Evolutionary conservation across 2,888 invertebrate species (phyloP), one percentile per base, ranked within the genome.

Genomic region (Diplazon laetatorius): DNA sequence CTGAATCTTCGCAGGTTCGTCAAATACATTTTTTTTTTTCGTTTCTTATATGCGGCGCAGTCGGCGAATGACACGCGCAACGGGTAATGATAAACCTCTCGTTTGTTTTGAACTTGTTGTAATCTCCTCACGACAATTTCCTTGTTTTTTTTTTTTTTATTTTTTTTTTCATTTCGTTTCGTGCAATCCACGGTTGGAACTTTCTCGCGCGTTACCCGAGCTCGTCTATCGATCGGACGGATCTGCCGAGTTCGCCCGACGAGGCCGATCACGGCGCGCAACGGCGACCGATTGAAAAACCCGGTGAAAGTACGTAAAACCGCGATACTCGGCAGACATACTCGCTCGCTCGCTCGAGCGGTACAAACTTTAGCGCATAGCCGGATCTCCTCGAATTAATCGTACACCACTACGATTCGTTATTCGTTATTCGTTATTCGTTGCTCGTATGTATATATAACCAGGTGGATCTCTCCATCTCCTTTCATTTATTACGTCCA

Each of bases 231-330:
- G 72, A 72, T 72, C 76, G 57, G 52, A 72, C 68, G 72, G 52
- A 72, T 77, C 76, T 66, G 66, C 62, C 46, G 48, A 48, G 55
- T 63, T 44, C 42, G 62, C 62, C 59, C 18, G 25, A 52, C 66
- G 44, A 30, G 18, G 18, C 52, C 18, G 52, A 66, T 48, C 57
- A 16, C 42, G 25, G 30, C 10, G 30, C 63, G 59, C 42, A 39
- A 18, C 16, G 42, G 30, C 6, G 6, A 30, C 30, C 9, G 60
- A 76, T 71, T 72, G 66, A 62, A 71, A 30, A 76, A 76, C 52
- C 62, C 22, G 72, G 76, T 72, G 72, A 77, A 77, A 77, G 76
- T 77, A 63, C 65, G 50, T 57, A 35, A 20, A 60, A 39, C 72
- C 52, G 42, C 60, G 30, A 66, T 30, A 60, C 60, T n/a, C n/a